phyloP scores from a whole-genome alignment of 2,797 vertebrate species.

The Limnodromus scolopaceus region DNA sequence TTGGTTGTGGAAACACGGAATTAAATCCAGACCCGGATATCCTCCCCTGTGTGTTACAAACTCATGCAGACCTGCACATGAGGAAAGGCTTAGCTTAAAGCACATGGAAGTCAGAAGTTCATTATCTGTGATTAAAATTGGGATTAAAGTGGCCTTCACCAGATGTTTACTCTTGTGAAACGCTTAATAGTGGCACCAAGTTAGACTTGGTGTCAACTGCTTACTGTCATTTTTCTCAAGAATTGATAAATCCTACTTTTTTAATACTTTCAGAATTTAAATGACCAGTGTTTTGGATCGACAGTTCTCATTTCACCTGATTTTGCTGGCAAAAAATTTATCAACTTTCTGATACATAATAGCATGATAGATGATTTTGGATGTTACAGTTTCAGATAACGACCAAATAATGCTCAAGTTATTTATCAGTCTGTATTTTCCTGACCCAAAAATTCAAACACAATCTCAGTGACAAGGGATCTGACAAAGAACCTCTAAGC shows the following conservation, averaged over 20 bases:
- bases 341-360: neutral
- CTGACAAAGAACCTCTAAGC: constrained; percentile 36
- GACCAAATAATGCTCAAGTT: neutral
- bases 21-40: constrained; percentile 48
- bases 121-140: constrained; percentile 52
- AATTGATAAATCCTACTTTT: neutral
- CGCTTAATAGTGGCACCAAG: neutral
- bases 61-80: neutral
- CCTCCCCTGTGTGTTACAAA: neutral
- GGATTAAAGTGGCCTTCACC: neutral
- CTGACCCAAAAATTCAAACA: constrained; percentile 21
- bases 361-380: neutral
- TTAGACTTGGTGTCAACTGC: neutral
- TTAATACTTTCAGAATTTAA: neutral
- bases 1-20: neutral
- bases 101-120: constrained; percentile 37
- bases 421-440: neutral
- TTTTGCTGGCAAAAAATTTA: neutral
- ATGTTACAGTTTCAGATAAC: neutral
- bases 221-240: neutral
- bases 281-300: neutral
- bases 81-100: constrained; percentile 46
- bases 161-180: constrained; percentile 27
- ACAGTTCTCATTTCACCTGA: neutral
- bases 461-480: neutral